These are phyloP conservation scores for Trichonephila clavata DNA, from an alignment of 1,140 invertebrate genomes.

Conservation along the genomic window DNA sequence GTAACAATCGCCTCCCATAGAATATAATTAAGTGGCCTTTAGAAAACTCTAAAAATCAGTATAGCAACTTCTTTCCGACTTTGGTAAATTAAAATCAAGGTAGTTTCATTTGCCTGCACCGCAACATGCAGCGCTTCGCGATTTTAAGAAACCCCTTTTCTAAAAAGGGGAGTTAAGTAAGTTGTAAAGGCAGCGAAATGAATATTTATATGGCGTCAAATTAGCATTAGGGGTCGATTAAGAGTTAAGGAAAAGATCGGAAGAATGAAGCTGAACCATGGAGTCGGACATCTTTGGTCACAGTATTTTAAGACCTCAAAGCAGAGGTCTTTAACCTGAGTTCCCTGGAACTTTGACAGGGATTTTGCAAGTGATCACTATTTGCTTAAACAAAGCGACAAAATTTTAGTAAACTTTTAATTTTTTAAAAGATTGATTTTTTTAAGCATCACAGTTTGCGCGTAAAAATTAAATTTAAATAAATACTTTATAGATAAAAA, in stretches of 20 bases:
- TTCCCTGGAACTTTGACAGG: too few relatives aligned
- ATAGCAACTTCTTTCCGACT: slow-evolving; percentile 13
- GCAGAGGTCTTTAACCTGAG: too few relatives aligned
- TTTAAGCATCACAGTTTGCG: too few relatives aligned
- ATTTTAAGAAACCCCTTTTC: slow-evolving; percentile 39
- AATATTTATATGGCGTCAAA: slow-evolving; percentile 73
- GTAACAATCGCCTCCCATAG: not conserved
- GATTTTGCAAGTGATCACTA: too few relatives aligned
- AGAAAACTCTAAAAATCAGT: slow-evolving; percentile 21
- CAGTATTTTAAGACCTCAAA: too few relatives aligned
- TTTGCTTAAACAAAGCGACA: too few relatives aligned
- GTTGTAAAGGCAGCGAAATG: slow-evolving; percentile 68
- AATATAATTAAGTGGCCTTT: not conserved
- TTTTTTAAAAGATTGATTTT: too few relatives aligned
- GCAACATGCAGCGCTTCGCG: not conserved
- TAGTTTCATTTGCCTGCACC: slow-evolving; percentile 7
- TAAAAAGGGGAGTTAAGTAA: slow-evolving; percentile 68
- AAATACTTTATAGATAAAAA: too few relatives aligned
- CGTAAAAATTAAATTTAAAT: too few relatives aligned
- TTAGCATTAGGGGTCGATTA: slow-evolving; percentile 68
- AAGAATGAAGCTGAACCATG: not conserved
- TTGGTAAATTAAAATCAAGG: slow-evolving; percentile 55
- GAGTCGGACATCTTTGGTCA: slow-evolving; percentile 40
- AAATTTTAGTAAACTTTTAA: too few relatives aligned
- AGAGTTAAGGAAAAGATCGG: slow-evolving; percentile 26